Evolutionary conservation across 1,140 invertebrate genomes (phyloP).

Genomic region (Drosophila subpulchrella): DNA sequence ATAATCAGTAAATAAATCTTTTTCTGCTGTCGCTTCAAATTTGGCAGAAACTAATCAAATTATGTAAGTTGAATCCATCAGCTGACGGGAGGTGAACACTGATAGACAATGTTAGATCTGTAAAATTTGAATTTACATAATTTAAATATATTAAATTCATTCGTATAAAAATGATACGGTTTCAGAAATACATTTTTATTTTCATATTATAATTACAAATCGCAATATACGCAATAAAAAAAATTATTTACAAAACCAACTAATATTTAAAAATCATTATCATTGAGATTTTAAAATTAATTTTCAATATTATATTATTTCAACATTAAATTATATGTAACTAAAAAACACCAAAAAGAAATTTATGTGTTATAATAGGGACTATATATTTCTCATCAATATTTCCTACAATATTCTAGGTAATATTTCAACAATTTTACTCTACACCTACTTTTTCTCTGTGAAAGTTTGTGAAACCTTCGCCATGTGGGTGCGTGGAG

Average conservation of each 20-base stretch:
- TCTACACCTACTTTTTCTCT: background rate
- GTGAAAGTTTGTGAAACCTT: slow-evolving; percentile 1
- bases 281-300: too few species aligned
- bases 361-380: too few species aligned
- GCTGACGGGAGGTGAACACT: slow-evolving; percentile 1
- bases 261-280: too few species aligned
- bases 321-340: too few species aligned
- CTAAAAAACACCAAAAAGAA: too few species aligned
- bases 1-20: slow-evolving; percentile 75
- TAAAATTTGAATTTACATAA: background rate
- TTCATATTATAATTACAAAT: too few species aligned
- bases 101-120: background rate
- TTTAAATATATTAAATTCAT: background rate
- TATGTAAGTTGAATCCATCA: slow-evolving; percentile 65
- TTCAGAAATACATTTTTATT: too few species aligned
- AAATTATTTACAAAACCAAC: too few species aligned
- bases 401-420: background rate
- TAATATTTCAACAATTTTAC: background rate
- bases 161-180: too few species aligned
- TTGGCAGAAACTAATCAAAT: slow-evolving; percentile 69
- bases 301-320: background rate
- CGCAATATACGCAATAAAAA: too few species aligned
- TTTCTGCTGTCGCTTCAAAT: slow-evolving; percentile 59
- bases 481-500: slow-evolving; percentile 2
- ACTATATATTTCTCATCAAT: too few species aligned